Evolutionary conservation across 2,113 vertebrate genomes (phyloP).

Genomic region (Lophochroa leadbeateri): DNA sequence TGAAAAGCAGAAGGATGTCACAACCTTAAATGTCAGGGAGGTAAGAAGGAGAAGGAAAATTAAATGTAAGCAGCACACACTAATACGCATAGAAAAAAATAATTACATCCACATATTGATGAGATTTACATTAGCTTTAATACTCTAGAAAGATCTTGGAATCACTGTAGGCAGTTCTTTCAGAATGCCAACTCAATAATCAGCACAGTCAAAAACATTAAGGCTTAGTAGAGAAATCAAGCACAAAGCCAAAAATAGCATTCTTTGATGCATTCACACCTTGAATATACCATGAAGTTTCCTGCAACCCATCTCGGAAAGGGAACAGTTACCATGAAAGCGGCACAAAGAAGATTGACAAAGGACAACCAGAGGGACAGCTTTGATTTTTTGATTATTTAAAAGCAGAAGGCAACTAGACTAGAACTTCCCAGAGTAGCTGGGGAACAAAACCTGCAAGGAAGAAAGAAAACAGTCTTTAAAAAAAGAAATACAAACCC

Average conservation of each 20-base stretch:
- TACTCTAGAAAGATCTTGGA: background rate
- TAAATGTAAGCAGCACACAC: background rate
- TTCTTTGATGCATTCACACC: background rate
- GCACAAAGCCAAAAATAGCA: background rate
- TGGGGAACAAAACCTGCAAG: background rate
- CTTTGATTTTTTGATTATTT: background rate
- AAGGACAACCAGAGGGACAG: background rate
- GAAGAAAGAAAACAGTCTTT: background rate
- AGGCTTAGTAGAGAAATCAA: background rate
- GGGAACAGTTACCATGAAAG: background rate
- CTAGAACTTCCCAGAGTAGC: background rate
- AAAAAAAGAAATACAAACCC: background rate
- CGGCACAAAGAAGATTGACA: background rate
- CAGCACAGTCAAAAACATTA: background rate
- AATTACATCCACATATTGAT: background rate
- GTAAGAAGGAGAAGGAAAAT: background rate
- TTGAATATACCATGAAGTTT: background rate
- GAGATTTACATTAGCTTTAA: background rate
- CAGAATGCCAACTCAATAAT: background rate
- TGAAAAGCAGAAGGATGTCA: background rate
- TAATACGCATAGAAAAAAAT: background rate
- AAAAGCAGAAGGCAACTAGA: background rate
- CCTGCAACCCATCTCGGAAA: background rate
- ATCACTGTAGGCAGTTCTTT: background rate
- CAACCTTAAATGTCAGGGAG: background rate